phyloP scores from a whole-genome alignment of 2,113 vertebrate genomes.

The Chaetura pelagica region DNA sequence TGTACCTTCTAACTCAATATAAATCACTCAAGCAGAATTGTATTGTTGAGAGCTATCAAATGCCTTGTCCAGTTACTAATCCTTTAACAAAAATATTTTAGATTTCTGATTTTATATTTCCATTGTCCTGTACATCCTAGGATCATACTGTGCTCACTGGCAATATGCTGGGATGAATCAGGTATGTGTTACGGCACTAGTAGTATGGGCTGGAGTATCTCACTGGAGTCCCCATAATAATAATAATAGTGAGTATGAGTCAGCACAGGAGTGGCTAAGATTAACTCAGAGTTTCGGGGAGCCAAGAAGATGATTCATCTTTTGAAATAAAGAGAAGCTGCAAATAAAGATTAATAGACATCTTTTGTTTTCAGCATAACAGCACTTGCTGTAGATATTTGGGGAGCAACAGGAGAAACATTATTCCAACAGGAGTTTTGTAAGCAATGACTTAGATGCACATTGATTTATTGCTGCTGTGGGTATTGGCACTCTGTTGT shows the following conservation, averaged over 20 bases:
- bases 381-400: not conserved
- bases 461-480: not conserved
- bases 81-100: not conserved
- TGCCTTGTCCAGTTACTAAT: not conserved
- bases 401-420: not conserved
- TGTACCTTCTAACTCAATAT: not conserved
- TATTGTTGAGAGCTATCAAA: not conserved
- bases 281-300: constrained; percentile 51
- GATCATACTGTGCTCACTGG: not conserved
- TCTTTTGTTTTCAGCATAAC: constrained; percentile 26
- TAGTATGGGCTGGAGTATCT: not conserved
- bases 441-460: not conserved
- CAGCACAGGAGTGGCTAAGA: constrained; percentile 59
- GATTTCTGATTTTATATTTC: not conserved
- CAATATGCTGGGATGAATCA: not conserved
- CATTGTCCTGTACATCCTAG: not conserved
- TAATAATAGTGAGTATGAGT: constrained; percentile 31
- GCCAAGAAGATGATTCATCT: constrained; percentile 61
- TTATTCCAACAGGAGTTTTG: not conserved
- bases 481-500: not conserved
- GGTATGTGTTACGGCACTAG: not conserved
- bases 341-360: constrained; percentile 34
- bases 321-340: constrained; percentile 29
- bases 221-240: not conserved
- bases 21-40: not conserved